These are phyloP conservation scores for Battus philenor DNA, from an alignment of 1,140 invertebrate genomes.

Conservation along the genomic window DNA sequence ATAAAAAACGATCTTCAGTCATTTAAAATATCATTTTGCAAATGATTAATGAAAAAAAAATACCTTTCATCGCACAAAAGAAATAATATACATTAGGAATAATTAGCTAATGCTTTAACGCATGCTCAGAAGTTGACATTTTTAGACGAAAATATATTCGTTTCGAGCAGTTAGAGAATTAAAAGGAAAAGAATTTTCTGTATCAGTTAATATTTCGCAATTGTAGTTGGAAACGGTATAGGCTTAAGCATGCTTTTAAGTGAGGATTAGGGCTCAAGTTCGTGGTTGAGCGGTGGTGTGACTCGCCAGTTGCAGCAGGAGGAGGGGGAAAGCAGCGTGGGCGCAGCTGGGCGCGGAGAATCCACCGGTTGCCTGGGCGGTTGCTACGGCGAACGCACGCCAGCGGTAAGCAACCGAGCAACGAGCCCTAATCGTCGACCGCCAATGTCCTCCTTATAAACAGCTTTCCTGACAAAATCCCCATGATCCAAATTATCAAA, in stretches of 20 bases:
- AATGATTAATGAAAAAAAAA: too few species aligned
- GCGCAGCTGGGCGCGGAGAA: conserved; percentile 68
- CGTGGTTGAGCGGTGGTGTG: conserved; percentile 30
- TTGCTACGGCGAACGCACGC: conserved; percentile 78
- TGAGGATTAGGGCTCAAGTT: conserved; percentile 18
- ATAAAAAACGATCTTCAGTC: too few species aligned
- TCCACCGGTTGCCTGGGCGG: conserved; percentile 77
- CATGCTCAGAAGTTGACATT: conserved; percentile 26
- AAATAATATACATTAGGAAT: neutral
- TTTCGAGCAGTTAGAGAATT: too few species aligned
- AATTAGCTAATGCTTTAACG: conserved; percentile 32
- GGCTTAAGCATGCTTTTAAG: neutral
- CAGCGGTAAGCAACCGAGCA: conserved; percentile 72
- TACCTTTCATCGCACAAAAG: too few species aligned
- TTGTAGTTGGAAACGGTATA: too few species aligned
- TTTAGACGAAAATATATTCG: too few species aligned
- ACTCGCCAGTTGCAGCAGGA: conserved; percentile 69
- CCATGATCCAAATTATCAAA: neutral
- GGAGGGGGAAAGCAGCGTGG: conserved; percentile 66
- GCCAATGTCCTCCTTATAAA: neutral
- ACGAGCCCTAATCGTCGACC: conserved; percentile 6
- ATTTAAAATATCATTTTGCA: too few species aligned
- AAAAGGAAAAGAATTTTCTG: too few species aligned
- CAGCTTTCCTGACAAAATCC: neutral
- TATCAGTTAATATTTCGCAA: too few species aligned